Conservation (phyloP, 2,113 vertebrate species). For the Dasypus novemcinctus region DNA sequence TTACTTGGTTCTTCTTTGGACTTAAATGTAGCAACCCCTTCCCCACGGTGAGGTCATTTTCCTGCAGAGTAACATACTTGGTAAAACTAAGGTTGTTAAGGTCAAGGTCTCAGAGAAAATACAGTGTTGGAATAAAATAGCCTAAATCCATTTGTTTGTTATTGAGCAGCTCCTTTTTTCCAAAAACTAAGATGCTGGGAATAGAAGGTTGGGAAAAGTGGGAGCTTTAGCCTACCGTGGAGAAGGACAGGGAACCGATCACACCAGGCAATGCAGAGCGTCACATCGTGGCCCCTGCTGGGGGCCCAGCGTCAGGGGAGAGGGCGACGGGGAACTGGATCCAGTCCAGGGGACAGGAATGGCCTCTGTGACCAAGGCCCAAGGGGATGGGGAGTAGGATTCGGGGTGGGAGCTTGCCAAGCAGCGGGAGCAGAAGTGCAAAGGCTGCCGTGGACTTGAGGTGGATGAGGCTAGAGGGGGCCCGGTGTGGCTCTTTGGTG, state of each 20-base stretch:
- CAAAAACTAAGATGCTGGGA: not conserved
- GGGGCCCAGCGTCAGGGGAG: too few species aligned
- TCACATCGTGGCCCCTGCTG: rapidly evolving
- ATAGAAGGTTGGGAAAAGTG: not conserved
- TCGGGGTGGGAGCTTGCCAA: not conserved
- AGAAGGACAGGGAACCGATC: not conserved
- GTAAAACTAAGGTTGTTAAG: not conserved
- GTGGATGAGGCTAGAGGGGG: not conserved
- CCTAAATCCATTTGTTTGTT: not conserved
- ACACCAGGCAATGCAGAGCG: rapidly evolving
- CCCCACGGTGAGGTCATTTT: not conserved
- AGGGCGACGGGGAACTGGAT: not conserved
- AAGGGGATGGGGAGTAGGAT: too few species aligned
- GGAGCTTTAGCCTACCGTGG: not conserved
- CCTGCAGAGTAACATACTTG: not conserved
- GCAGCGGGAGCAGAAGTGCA: not conserved
- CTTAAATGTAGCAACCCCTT: not conserved
- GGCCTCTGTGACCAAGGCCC: not conserved
- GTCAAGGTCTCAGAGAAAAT: not conserved
- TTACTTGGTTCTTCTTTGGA: not conserved
- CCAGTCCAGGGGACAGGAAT: not conserved
- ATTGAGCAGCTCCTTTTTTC: not conserved
- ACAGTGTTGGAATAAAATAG: not conserved
- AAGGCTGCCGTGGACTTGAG: not conserved
- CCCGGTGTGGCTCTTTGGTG: not conserved